A percentile compares a stretch with the other conserved stretches of the same genome.
Evolutionary conservation across 2,888 invertebrate genomes (phyloP).

Genomic region (Patella caerulea): DNA sequence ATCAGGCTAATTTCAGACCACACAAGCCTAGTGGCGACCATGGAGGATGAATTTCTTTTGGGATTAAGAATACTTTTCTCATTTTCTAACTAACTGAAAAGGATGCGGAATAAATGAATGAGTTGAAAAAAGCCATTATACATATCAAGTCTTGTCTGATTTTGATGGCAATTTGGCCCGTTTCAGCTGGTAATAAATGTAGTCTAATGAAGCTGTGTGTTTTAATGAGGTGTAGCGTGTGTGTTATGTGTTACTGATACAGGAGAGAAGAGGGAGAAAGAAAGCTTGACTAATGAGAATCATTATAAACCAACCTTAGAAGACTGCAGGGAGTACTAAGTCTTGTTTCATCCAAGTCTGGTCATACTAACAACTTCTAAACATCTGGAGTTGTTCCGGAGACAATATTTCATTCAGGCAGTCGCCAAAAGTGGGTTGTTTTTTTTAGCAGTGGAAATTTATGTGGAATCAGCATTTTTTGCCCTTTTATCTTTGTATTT

Average conservation of each 20-base stretch:
- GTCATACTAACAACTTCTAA: background rate
- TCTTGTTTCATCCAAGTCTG: no score
- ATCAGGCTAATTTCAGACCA: conserved; percentile 8
- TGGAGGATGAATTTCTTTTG: no score
- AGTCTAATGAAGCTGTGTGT: conserved; percentile 24
- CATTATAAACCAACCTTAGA: conserved; percentile 15
- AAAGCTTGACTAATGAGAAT: conserved; percentile 19
- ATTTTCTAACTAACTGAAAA: no score
- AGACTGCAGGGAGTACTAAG: conserved; percentile 6
- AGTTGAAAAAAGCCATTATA: no score
- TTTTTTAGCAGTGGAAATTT: no score
- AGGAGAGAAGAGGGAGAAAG: conserved; percentile 6
- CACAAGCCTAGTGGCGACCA: background rate
- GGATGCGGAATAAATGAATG: no score
- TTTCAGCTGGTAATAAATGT: conserved; percentile 23
- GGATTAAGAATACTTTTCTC: no score
- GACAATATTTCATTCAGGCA: background rate
- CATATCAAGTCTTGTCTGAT: no score
- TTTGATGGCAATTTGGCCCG: conserved; percentile 7
- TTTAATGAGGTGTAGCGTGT: conserved; percentile 18
- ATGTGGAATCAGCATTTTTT: no score
- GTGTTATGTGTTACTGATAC: background rate
- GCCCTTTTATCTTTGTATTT: no score
- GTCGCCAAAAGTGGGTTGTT: background rate
- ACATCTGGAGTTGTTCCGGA: background rate